Evolutionary conservation across 2,797 vertebrate species (phyloP).

Genomic region (Chaunax sp.): DNA sequence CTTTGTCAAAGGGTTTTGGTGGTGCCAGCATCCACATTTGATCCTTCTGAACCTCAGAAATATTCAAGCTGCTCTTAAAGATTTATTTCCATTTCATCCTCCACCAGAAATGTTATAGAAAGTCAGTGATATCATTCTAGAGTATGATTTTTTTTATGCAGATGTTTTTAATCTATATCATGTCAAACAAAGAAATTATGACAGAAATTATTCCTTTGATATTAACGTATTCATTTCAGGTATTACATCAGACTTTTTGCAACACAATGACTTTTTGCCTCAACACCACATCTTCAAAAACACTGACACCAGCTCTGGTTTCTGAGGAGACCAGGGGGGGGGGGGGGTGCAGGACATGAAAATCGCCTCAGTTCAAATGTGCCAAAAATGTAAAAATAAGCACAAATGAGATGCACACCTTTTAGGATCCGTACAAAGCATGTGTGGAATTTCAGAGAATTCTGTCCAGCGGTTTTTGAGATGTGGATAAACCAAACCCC

Average conservation of each 20-base stretch:
- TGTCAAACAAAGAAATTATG: constrained; percentile 41
- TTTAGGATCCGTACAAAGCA: too few relatives aligned
- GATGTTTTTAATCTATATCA: constrained; percentile 29
- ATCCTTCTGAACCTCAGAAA: constrained; percentile 57
- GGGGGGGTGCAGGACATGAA: too few relatives aligned
- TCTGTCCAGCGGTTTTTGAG: too few relatives aligned
- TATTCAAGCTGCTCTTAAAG: constrained; percentile 47
- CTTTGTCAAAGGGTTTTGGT: constrained; percentile 55
- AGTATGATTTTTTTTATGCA: constrained; percentile 24
- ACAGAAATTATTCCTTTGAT: constrained; percentile 35
- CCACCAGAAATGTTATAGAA: constrained; percentile 35
- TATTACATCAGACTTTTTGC: constrained; percentile 13
- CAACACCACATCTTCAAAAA: not conserved
- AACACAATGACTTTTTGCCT: not conserved
- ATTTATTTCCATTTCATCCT: constrained; percentile 48
- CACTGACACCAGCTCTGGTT: not conserved
- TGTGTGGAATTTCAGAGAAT: too few relatives aligned
- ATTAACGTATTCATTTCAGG: too few relatives aligned
- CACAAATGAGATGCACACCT: constrained; percentile 17
- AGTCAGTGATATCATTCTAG: constrained; percentile 28
- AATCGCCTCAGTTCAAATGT: too few relatives aligned
- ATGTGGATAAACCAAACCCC: too few relatives aligned
- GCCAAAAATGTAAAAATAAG: too few relatives aligned
- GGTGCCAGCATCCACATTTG: constrained; percentile 45
- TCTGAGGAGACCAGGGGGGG: too few relatives aligned